These are phyloP conservation scores for Reinhardtius hippoglossoides DNA, from an alignment of 2,113 vertebrate genomes.

Conservation along the genomic window DNA sequence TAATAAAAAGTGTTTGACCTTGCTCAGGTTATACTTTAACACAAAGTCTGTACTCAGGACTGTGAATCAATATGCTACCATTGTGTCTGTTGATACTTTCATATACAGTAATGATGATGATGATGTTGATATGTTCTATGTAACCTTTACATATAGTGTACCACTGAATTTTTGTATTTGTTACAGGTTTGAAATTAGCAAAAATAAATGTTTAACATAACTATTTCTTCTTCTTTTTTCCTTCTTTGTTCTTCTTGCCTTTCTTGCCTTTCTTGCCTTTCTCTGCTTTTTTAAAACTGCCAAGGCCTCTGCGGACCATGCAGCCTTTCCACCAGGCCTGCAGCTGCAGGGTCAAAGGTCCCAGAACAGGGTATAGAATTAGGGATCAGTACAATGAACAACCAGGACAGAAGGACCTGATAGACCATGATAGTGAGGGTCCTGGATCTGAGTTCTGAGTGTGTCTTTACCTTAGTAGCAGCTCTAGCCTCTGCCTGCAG, in stretches of 20 bases:
- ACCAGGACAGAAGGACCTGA: neutral
- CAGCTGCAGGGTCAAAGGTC: conserved; percentile 48
- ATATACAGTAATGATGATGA: conserved; percentile 6
- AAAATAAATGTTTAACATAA: conserved; percentile 3
- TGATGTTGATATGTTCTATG: neutral
- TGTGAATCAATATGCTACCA: neutral
- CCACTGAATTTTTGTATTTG: neutral
- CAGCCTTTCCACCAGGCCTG: conserved; percentile 75
- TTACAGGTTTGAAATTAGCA: neutral
- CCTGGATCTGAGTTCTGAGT: neutral
- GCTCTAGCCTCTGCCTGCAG: conserved; percentile 24
- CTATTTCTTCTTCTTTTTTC: conserved; percentile 64
- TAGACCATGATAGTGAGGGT: neutral
- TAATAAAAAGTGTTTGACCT: neutral
- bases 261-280: conserved; percentile 57
- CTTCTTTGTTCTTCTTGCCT: conserved; percentile 55
- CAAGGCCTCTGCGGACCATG: conserved; percentile 62
- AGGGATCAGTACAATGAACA: neutral
- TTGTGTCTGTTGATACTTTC: neutral
- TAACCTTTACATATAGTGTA: neutral
- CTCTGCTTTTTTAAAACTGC: conserved; percentile 46
- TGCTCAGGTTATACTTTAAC: neutral
- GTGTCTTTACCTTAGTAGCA: conserved; percentile 59
- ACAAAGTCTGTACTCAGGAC: neutral
- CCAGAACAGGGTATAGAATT: neutral